A percentile compares a stretch with the other conserved stretches of the same genome.
These are phyloP conservation scores for Aldrovandia affinis DNA, from an alignment of 2,797 vertebrate genomes.

Conservation along the genomic window DNA sequence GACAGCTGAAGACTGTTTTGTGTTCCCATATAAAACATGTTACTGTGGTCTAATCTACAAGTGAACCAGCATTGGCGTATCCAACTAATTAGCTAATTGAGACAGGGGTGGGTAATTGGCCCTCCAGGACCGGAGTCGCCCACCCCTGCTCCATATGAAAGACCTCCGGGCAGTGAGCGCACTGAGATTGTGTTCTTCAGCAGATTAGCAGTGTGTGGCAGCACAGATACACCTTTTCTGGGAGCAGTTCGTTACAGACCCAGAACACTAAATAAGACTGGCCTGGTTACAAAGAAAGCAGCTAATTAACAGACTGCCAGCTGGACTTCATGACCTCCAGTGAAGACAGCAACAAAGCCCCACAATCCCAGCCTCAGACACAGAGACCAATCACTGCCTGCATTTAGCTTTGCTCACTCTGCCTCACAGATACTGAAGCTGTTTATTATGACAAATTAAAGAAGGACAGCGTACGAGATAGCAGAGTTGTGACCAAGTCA, in stretches of 20 bases:
- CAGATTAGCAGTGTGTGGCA: not conserved
- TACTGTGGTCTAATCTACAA: too few species aligned
- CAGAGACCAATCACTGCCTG: not conserved
- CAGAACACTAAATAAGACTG: not conserved
- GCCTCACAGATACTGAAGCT: not conserved
- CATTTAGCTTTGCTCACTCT: not conserved
- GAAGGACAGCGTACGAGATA: too few species aligned
- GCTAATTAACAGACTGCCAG: slow-evolving; percentile 6
- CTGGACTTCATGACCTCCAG: not conserved
- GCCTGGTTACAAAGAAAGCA: not conserved
- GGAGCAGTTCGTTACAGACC: not conserved
- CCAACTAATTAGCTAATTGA: too few species aligned
- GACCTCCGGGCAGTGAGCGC: not conserved
- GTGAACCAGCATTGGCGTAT: too few species aligned
- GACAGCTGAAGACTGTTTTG: too few species aligned
- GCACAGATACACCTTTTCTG: not conserved
- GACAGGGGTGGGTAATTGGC: too few species aligned
- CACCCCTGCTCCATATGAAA: too few species aligned
- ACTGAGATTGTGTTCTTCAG: not conserved
- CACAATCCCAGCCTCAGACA: not conserved
- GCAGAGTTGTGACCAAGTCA: too few species aligned
- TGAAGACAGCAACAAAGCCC: not conserved
- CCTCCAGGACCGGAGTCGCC: too few species aligned
- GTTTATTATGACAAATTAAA: not conserved
- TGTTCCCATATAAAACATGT: too few species aligned